These are phyloP conservation scores for Caloenas nicobarica DNA, from an alignment of 2,113 vertebrate species.

Conservation along the genomic window DNA sequence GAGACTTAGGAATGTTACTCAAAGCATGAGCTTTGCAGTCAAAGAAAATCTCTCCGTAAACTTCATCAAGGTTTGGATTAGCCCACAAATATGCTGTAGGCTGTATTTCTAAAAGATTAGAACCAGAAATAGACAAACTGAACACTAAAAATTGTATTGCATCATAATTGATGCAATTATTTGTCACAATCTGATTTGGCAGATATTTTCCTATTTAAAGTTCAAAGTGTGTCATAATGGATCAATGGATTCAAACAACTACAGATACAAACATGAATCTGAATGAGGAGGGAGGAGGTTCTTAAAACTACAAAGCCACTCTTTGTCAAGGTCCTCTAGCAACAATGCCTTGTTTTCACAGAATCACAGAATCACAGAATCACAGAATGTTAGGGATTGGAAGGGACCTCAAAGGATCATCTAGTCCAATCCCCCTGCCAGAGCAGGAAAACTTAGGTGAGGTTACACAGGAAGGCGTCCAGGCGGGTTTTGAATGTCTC, in stretches of 20 bases:
- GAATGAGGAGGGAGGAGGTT: background rate
- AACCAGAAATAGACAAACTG: background rate
- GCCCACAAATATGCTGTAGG: background rate
- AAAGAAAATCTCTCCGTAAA: background rate
- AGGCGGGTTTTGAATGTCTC: no score
- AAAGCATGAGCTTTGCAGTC: background rate
- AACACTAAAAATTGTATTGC: constrained; percentile 6
- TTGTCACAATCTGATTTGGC: background rate
- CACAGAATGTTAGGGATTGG: no score
- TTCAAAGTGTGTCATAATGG: background rate
- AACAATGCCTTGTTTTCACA: constrained; percentile 64
- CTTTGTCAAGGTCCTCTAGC: constrained; percentile 55
- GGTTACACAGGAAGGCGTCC: no score
- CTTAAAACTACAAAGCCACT: constrained; percentile 56
- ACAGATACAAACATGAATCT: constrained; percentile 8
- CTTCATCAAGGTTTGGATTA: background rate
- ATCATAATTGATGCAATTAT: background rate
- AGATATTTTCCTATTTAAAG: constrained; percentile 2
- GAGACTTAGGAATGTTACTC: background rate
- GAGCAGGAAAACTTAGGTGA: no score
- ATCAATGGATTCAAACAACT: constrained; percentile 34
- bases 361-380: no score
- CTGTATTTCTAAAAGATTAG: background rate
- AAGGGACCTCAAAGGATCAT: no score
- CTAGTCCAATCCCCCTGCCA: no score